Evolutionary conservation across 2,797 vertebrate species (phyloP), one percentile per base, ranked within the genome.

Genomic region (Antennarius maculatus): DNA sequence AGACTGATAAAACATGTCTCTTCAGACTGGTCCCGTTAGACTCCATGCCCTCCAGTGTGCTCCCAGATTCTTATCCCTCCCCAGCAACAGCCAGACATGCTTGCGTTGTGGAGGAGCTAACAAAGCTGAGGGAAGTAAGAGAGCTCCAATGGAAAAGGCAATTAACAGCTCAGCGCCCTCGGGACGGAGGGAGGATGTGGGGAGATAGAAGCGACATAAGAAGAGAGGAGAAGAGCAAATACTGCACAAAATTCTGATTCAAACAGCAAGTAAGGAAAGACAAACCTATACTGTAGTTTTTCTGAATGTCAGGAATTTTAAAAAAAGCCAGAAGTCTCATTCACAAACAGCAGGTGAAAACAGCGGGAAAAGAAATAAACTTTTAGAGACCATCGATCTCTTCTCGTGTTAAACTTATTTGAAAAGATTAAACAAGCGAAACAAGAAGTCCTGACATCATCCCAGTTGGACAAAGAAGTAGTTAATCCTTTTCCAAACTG

Each of bases 141-240:
- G 85, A 89, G 71, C 82, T 92, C 86, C 84, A 79, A 61, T 79
- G 87, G 84, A 88, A 88, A 90, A 92, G 85, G 89, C 88, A 91
- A 92, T 93, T 93, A 93, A 92, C 86, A 86, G 68, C 73, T 86
- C 69, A 78, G 74, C 74, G 71, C 91, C 83, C 81, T 34, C 56
- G 83, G 88, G 87, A 86, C 52, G n/a, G 66, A 75, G 77, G 13
- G 23, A 52, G 79, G 54, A 61, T 43, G 72, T 79, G 68, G 48
- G 31, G 60, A 83, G 83, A 85, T 78, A 76, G 57, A 53, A 77
- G 70, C 16, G 45, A 62, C 64, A 53, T 48, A 60, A 58, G 48
- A 72, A 79, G 54, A 53, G 55, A 54, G 34, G 16, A 59, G 4
- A 15, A 48, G 45, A 58, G 68, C 7, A 41, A 59, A 53, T 29